phyloP scores from a whole-genome alignment of 2,113 vertebrate genomes.

The Corydoras maculifer region DNA sequence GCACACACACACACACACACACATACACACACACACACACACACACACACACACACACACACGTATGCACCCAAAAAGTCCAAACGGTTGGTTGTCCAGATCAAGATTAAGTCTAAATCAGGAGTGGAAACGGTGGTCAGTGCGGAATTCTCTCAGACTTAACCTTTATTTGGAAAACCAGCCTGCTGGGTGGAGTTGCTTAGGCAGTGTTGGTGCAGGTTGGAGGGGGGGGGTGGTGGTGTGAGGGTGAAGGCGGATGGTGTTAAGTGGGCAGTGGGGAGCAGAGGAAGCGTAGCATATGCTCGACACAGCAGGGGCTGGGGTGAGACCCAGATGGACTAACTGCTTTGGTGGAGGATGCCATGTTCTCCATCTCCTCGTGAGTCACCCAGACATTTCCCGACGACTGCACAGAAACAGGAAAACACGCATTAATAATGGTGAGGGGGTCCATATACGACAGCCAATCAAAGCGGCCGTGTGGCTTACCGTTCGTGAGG shows the following conservation, averaged over 20 bases:
- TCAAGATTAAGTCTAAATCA: conserved; percentile 17
- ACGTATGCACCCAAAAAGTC: neutral
- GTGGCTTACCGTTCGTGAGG: conserved; percentile 69
- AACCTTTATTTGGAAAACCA: conserved; percentile 24
- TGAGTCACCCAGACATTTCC: conserved; percentile 99
- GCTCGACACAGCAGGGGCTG: conserved; percentile 42
- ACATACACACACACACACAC: neutral
- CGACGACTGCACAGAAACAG: conserved; percentile 75
- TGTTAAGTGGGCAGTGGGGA: conserved; percentile 21
- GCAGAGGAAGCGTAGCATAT: conserved; percentile 44
- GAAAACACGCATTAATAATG: no score
- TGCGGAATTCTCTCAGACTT: neutral
- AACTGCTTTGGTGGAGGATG: conserved; percentile 89
- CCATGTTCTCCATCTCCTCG: conserved; percentile 97
- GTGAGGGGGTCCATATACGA: no score
- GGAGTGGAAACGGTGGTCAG: neutral
- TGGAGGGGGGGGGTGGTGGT: neutral
- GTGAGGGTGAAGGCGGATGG: conserved; percentile 3
- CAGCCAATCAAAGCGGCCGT: no score
- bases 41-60: neutral
- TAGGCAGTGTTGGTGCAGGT: conserved; percentile 16
- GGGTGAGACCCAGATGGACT: conserved; percentile 70
- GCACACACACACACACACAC: no score
- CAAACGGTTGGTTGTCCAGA: conserved; percentile 13
- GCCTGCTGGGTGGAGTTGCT: neutral